These are phyloP conservation scores for Abscondita cerata DNA, from an alignment of 2,888 invertebrate genomes.

Conservation along the genomic window DNA sequence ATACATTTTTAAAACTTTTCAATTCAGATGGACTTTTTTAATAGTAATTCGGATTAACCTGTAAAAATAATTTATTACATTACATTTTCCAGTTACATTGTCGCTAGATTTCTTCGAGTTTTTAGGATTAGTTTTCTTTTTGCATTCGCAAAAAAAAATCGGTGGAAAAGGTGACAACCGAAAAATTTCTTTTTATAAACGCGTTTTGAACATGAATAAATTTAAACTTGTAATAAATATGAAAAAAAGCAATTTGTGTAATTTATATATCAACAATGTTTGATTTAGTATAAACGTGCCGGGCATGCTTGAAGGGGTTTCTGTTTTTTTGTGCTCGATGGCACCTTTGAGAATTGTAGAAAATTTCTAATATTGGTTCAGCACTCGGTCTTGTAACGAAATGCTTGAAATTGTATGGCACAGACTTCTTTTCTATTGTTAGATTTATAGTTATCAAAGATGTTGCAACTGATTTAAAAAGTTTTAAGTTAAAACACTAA, in stretches of 20 bases:
- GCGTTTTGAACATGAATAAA: no score
- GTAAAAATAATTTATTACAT: no score
- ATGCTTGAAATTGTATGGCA: not conserved
- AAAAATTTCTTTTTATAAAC: no score
- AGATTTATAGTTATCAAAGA: not conserved
- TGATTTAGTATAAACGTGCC: slow-evolving; percentile 1
- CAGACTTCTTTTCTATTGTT: not conserved
- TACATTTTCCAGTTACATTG: no score
- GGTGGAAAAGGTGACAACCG: no score
- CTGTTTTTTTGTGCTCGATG: not conserved
- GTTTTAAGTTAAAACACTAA: not conserved
- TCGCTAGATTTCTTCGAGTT: no score
- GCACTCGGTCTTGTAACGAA: slow-evolving; percentile 3
- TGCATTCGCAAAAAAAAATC: no score
- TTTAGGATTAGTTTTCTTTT: no score
- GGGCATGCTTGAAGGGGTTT: not conserved
- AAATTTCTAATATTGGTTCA: slow-evolving; percentile 9
- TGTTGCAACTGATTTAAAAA: not conserved
- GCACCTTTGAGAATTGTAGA: slow-evolving; percentile 1
- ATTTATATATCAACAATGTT: not conserved
- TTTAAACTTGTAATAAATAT: no score
- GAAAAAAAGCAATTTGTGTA: not conserved
- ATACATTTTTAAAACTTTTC: no score
- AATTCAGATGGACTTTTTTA: no score
- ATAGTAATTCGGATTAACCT: no score